Base-by-base conservation (phyloP, 2,113 vertebrate genomes). In the Oncorhynchus tshawytscha region DNA sequence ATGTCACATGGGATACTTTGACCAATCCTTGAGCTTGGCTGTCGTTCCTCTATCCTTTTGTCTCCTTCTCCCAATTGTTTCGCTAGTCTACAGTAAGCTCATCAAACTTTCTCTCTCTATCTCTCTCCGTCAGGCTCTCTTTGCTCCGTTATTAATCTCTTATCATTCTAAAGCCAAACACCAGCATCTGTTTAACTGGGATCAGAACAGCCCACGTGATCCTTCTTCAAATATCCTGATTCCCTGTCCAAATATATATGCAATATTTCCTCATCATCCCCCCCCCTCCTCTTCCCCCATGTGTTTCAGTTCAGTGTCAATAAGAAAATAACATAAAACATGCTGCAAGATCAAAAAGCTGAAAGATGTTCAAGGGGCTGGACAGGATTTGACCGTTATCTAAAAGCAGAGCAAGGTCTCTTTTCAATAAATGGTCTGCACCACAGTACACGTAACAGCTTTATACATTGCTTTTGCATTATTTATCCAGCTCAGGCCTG, bases 261-360 rank as follows among this genome's bases (percentile, higher is more conserved):
- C 15, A 68, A 68, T 20, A 9, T 34, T 34, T 20, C 15, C 6
- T 68, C 5, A 5, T 8, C 31, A 8, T 22, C 1, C 29, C 18
- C 27, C 25, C 27, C 4, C 27, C 67, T n/a, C 67, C 67, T 68
- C 67, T 68, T 31, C 66, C 66, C 24, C 27, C 25, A 66, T 34
- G 20, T 62, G 59, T 62, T 62, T 62, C 22, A n/a, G 59, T 62
- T 22, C 3, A 22, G 59, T 62, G 59, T 62, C 20, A 62, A 68
- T 68, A 34, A 31, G 8, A 20, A 68, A 68, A 31, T 68, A 68
- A 68, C 67, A 68, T 20, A n/a, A 68, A 68, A 34, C 16, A 68
- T 20, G 24, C 18, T 39, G 65, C 16, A 3, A 68, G 67, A 68
- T 68, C 67, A 68, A 68, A 68, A 68, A n/a, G 31, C 27, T 31